A percentile compares a stretch with the other conserved stretches of the same genome.
phyloP scores from a whole-genome alignment of 2,888 invertebrate genomes.

The Pollenia labialis region DNA sequence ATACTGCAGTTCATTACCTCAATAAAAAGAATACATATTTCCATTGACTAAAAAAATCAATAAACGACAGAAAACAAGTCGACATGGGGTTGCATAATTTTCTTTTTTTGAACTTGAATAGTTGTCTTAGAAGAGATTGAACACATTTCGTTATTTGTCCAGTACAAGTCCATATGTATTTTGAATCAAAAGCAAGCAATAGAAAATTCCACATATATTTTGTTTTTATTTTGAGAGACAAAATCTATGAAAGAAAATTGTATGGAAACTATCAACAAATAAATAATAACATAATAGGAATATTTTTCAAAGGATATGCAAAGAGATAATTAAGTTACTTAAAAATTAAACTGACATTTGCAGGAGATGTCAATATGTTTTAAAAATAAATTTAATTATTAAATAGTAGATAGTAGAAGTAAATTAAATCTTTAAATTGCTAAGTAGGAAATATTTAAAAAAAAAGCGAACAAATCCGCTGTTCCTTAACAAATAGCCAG shows the following conservation, averaged over 20 bases:
- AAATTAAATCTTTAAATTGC: no score
- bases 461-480: no score
- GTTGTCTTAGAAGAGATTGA: not conserved
- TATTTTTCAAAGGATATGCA: no score
- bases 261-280: not conserved
- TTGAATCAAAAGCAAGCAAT: not conserved
- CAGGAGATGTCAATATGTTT: not conserved
- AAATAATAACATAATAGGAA: not conserved
- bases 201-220: not conserved
- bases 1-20: constrained; percentile 29
- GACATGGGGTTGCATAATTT: constrained; percentile 47
- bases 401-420: no score
- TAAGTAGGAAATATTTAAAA: no score
- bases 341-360: not conserved
- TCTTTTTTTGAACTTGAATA: constrained; percentile 2
- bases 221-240: not conserved
- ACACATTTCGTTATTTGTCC: not conserved
- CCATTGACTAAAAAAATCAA: not conserved
- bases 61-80: not conserved
- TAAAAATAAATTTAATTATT: no score
- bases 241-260: not conserved
- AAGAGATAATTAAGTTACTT: no score
- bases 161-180: constrained; percentile 3
- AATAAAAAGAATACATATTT: not conserved
- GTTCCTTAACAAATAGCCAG: no score